Conservation (phyloP, 2,113 vertebrate genomes). For the Peromyscus maniculatus region DNA sequence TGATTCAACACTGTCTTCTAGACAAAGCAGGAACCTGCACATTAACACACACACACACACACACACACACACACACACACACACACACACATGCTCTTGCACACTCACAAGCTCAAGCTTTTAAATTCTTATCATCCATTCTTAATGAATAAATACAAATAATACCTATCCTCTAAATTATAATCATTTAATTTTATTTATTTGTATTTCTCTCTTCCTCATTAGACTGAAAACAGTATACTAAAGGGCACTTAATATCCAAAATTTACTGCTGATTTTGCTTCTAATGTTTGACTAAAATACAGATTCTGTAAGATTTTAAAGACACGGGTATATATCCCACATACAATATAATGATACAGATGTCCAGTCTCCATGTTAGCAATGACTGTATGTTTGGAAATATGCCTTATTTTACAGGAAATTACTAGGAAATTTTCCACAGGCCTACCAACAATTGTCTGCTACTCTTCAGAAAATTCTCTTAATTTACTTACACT, state of each 20-base stretch:
- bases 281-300: background rate
- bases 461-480: background rate
- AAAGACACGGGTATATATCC: background rate
- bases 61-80: no score
- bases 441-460: background rate
- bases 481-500: background rate
- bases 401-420: background rate
- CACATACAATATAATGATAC: background rate
- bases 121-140: background rate
- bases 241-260: background rate
- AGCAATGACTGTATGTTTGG: background rate
- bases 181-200: background rate
- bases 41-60: no score
- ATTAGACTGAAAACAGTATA: background rate
- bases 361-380: background rate
- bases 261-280: background rate
- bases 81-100: background rate
- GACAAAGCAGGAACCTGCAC: background rate
- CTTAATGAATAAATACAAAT: background rate
- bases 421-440: background rate
- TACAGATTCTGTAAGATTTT: background rate
- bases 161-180: background rate
- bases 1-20: background rate
- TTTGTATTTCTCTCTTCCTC: background rate
- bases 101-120: background rate